Percentiles rank a stretch among this genome's conserved stretches.
These are phyloP conservation scores for Piliocolobus tephrosceles DNA, from an alignment of 2,113 vertebrate genomes.

Conservation along the genomic window DNA sequence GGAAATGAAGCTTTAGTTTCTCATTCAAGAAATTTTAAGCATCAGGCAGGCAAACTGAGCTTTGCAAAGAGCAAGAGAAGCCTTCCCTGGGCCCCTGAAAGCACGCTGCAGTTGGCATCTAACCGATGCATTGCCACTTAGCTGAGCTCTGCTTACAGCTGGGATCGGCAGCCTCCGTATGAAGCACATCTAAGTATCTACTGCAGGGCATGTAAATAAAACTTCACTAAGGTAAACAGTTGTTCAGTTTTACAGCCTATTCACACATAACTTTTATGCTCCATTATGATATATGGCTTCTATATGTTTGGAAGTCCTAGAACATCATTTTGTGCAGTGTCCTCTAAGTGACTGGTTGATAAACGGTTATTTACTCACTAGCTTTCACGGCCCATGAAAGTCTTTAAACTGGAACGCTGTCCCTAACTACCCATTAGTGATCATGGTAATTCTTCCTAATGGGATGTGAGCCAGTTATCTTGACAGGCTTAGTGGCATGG, in stretches of 20 bases:
- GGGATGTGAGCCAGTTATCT: neutral
- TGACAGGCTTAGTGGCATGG: neutral
- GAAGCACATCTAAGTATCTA: neutral
- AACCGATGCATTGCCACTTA: rapidly evolving
- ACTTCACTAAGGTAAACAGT: constrained; percentile 61
- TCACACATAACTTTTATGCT: neutral
- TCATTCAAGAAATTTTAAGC: neutral
- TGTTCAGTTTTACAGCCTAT: constrained; percentile 57
- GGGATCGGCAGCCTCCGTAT: rapidly evolving
- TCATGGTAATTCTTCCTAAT: constrained; percentile 47
- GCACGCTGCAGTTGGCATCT: neutral
- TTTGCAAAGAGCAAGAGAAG: neutral
- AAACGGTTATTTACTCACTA: constrained; percentile 53
- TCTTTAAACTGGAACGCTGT: constrained; percentile 31
- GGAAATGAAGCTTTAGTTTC: constrained; percentile 30
- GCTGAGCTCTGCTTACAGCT: neutral
- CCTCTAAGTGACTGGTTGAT: constrained; percentile 59
- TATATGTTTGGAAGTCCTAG: neutral
- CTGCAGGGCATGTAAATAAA: constrained; percentile 60
- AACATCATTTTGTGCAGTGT: neutral
- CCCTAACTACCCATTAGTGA: constrained; percentile 64
- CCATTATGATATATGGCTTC: constrained; percentile 42
- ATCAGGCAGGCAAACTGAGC: neutral
- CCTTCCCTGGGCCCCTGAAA: neutral
- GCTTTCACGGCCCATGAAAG: constrained; percentile 53